These are phyloP conservation scores for Phymastichus coffea DNA, from an alignment of 1,140 invertebrate genomes.

Conservation along the genomic window DNA sequence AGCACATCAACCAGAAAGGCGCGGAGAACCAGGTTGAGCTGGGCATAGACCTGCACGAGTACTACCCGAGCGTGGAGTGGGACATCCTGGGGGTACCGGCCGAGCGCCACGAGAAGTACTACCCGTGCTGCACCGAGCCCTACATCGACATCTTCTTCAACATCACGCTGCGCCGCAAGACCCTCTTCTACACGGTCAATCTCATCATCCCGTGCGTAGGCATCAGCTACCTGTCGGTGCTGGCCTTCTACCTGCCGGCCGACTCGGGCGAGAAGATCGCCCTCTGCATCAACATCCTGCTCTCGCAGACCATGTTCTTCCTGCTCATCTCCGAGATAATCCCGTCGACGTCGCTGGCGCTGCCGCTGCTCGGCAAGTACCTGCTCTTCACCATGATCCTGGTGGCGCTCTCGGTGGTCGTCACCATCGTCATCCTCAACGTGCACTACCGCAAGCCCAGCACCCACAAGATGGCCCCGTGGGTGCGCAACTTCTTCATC, in stretches of 20 bases:
- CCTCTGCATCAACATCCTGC: slow-evolving; percentile 95
- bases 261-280: slow-evolving; percentile 99
- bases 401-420: slow-evolving; percentile 92
- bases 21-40: slow-evolving; percentile 80
- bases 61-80: slow-evolving; percentile 97
- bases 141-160: slow-evolving; percentile 98
- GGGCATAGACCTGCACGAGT: slow-evolving; percentile 90
- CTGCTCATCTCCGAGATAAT: slow-evolving; percentile 97
- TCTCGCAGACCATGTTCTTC: slow-evolving; percentile 99
- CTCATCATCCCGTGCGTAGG: slow-evolving; percentile 92
- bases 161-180: slow-evolving; percentile 92
- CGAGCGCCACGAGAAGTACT: slow-evolving; percentile 85
- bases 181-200: slow-evolving; percentile 95
- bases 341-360: slow-evolving; percentile 94
- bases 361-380: slow-evolving; percentile 97
- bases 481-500: slow-evolving; percentile 88
- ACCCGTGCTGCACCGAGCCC: slow-evolving; percentile 84
- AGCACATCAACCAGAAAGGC: slow-evolving; percentile 81
- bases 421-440: slow-evolving; percentile 97
- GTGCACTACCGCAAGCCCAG: slow-evolving; percentile 99
- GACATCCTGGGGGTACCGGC: slow-evolving; percentile 93
- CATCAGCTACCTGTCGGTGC: slow-evolving; percentile 85
- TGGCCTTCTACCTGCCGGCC: slow-evolving; percentile 97
- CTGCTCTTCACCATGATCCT: slow-evolving; percentile 98
- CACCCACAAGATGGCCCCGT: slow-evolving; percentile 94